A percentile compares a stretch with the other conserved stretches of the same genome.
phyloP scores from a whole-genome alignment of 2,888 invertebrate species.

The Chrysopilus asiliformis region DNA sequence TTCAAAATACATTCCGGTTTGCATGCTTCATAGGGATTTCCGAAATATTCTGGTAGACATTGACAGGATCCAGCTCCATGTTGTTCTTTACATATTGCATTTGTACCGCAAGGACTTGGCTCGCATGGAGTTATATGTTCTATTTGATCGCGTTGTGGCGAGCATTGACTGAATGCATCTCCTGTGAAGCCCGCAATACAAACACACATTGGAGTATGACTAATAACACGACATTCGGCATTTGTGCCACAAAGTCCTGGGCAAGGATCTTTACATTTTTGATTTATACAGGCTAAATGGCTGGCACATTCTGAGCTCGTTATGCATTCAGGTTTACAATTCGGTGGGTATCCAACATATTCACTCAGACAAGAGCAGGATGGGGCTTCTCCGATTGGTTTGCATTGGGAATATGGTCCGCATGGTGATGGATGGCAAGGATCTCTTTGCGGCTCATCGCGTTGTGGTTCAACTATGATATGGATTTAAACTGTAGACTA shows the following conservation, averaged over 20 bases:
- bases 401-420: constrained; percentile 64
- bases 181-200: constrained; percentile 55
- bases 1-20: constrained; percentile 61
- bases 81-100: constrained; percentile 56
- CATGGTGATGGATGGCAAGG: constrained; percentile 71
- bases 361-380: constrained; percentile 60
- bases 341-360: constrained; percentile 56
- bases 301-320: constrained; percentile 60
- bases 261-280: constrained; percentile 66
- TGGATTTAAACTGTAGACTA: neutral
- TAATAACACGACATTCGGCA: constrained; percentile 60
- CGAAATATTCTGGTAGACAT: constrained; percentile 57
- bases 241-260: constrained; percentile 55
- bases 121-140: constrained; percentile 43
- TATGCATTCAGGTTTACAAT: constrained; percentile 68
- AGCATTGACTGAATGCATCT: constrained; percentile 61
- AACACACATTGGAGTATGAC: constrained; percentile 58
- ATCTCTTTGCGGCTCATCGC: constrained; percentile 38
- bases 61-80: constrained; percentile 52
- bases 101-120: constrained; percentile 52
- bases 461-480: constrained; percentile 36
- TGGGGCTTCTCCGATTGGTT: constrained; percentile 49
- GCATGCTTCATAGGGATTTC: constrained; percentile 66
- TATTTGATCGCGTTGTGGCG: constrained; percentile 26
- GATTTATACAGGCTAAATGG: constrained; percentile 57